phyloP scores from a whole-genome alignment of 2,797 vertebrate genomes.

The Melanotaenia boesemani region DNA sequence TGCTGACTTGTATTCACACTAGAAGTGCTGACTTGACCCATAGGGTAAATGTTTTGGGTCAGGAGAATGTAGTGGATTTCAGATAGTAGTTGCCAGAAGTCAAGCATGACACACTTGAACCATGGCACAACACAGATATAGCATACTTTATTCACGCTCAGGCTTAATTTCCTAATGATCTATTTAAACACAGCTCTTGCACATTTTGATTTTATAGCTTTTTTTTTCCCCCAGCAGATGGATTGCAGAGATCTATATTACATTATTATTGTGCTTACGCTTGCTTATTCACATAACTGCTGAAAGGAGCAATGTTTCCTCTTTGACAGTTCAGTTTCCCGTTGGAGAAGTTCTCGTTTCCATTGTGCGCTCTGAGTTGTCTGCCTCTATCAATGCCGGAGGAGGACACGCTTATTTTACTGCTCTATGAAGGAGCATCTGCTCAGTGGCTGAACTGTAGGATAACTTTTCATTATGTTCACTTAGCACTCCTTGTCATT shows the following conservation, averaged over 20 bases:
- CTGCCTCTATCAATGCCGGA: constrained; percentile 27
- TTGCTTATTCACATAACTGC: constrained; percentile 31
- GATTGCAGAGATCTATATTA: constrained; percentile 27
- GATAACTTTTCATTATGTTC: constrained; percentile 52
- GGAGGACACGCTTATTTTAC: constrained; percentile 38
- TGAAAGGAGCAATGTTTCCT: constrained; percentile 38
- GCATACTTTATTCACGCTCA: constrained; percentile 7
- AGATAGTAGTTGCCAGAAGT: constrained; percentile 20
- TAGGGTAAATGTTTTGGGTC: constrained; percentile 33
- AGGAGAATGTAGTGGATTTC: constrained; percentile 22
- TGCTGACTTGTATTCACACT: constrained; percentile 8
- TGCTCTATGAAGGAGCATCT: constrained; percentile 49
- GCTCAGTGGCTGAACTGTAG: constrained; percentile 46
- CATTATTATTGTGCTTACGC: constrained; percentile 24
- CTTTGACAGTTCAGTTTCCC: constrained; percentile 33
- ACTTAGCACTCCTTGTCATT: constrained; percentile 43
- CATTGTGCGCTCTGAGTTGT: constrained; percentile 24
- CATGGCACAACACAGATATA: neutral
- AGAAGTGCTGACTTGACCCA: constrained; percentile 19
- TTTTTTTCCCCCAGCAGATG: constrained; percentile 16
- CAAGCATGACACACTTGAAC: constrained; percentile 11
- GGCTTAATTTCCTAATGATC: constrained; percentile 18
- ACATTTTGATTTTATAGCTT: constrained; percentile 11
- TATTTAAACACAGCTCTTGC: constrained; percentile 22
- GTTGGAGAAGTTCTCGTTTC: constrained; percentile 45